Base-by-base conservation (phyloP, 2,888 invertebrate genomes). In the Eilema depressum region DNA sequence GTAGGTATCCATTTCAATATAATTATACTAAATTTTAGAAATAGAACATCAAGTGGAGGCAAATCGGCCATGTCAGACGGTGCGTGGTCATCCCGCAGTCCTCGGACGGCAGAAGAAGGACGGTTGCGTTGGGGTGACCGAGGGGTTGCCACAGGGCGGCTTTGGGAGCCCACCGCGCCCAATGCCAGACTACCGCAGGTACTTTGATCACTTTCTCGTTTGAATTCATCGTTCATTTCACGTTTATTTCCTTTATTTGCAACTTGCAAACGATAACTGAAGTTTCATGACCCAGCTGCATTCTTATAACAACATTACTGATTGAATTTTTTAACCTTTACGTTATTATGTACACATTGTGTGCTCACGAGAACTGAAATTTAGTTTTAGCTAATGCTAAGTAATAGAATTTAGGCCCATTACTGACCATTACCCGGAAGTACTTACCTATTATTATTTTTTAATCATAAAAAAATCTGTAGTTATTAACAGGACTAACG, bases 101-200 rank as follows among this genome's bases (percentile, higher is more conserved):
- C 92, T 2, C 85, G 92, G 3, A 89, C 90, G 0, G 91, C 89
- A 20, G 95, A 96, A 73, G 96, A 97, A 75, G 97, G 97, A 41
- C 95, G 97, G 4, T 96, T 96, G 0, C 96, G 97, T 78, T 98
- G 98, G 98, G 97, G 97, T 14, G 97, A 97, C 88, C 96, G 96
- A 71, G 97, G 96, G 2, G 96, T 97, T 41, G 96, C 96, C 62
- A 96, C 96, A 2, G 97, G 96, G 20, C 96, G 96, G 70, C 96
- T 97, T 53, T 97, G 97, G 97, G 97, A 97, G 80, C 96, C 96
- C 30, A 94, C 95, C 28, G 92, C 92, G 10, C 94, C 95, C 5
- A 95, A 90, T 65, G 94, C 92, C 47, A 89, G 96, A 77, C 85
- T 96, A 65, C 96, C 96, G 71, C 95, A 95, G 90, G 95, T 95